Conservation (phyloP, 2,888 invertebrate genomes). For the Atethmia centrago region DNA sequence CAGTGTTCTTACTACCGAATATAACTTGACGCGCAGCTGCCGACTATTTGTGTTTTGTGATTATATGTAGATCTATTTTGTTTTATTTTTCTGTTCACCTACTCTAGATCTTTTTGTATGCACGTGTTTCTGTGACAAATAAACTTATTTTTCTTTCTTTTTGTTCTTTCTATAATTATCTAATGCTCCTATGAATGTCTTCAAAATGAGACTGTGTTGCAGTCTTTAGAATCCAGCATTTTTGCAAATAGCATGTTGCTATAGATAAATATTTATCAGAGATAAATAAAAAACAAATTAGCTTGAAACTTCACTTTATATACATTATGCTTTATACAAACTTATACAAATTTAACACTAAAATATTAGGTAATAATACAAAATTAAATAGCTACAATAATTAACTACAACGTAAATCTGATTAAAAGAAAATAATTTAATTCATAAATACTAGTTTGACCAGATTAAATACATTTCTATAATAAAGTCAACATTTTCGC, state of each 20-base stretch:
- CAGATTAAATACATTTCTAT: background rate
- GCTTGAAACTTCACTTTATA: conserved; percentile 52
- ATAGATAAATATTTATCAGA: background rate
- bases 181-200: background rate
- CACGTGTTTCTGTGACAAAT: too few relatives aligned
- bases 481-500: background rate
- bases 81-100: too few relatives aligned
- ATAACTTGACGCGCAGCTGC: too few relatives aligned
- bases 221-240: background rate
- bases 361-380: conserved; percentile 14
- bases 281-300: conserved; percentile 30
- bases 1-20: background rate
- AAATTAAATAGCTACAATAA: conserved; percentile 19
- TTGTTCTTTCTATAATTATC: too few relatives aligned
- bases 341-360: conserved; percentile 9
- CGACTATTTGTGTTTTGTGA: too few relatives aligned
- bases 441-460: background rate
- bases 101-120: too few relatives aligned
- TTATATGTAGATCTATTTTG: too few relatives aligned
- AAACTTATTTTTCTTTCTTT: too few relatives aligned
- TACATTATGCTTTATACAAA: conserved; percentile 48
- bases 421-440: background rate
- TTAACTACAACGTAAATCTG: conserved; percentile 1
- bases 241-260: background rate
- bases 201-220: background rate